These are phyloP conservation scores for Cottoperca gobio DNA, from an alignment of 2,797 vertebrate genomes.

Conservation along the genomic window DNA sequence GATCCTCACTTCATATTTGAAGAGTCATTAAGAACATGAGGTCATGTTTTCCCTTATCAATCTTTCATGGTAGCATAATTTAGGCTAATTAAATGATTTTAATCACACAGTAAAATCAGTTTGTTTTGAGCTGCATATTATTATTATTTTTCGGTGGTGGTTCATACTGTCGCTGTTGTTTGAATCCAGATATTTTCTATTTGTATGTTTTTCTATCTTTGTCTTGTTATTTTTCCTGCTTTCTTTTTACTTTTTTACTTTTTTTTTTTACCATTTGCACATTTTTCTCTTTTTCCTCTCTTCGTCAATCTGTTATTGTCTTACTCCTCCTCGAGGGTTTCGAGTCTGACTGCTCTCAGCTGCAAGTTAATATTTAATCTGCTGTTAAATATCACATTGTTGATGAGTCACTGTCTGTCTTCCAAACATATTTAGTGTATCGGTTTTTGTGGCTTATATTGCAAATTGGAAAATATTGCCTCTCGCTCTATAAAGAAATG, in stretches of 20 bases:
- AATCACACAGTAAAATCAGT: conserved; percentile 11
- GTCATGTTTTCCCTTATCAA: conserved; percentile 13
- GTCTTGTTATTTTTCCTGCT: background rate
- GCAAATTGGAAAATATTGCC: conserved; percentile 30
- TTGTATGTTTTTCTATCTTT: background rate
- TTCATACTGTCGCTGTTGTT: background rate
- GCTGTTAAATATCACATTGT: conserved; percentile 67
- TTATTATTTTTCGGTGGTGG: background rate
- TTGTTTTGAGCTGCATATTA: background rate
- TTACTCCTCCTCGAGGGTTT: conserved; percentile 44
- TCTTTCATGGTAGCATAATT: conserved; percentile 14
- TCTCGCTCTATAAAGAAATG: conserved; percentile 10
- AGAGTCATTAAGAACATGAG: conserved; percentile 30
- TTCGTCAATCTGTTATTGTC: conserved; percentile 49
- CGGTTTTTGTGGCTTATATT: conserved; percentile 31
- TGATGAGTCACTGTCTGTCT: conserved; percentile 50
- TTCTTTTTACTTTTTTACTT: background rate
- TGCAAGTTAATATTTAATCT: conserved; percentile 68
- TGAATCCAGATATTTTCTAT: background rate
- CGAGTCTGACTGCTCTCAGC: conserved; percentile 52
- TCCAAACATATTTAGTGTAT: conserved; percentile 39
- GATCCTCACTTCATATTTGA: conserved; percentile 17
- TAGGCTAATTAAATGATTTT: conserved; percentile 20
- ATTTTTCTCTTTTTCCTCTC: background rate
- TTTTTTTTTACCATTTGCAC: conserved; percentile 13